Conservation (phyloP, 2,888 invertebrate species). For the Microplitis manilae region DNA sequence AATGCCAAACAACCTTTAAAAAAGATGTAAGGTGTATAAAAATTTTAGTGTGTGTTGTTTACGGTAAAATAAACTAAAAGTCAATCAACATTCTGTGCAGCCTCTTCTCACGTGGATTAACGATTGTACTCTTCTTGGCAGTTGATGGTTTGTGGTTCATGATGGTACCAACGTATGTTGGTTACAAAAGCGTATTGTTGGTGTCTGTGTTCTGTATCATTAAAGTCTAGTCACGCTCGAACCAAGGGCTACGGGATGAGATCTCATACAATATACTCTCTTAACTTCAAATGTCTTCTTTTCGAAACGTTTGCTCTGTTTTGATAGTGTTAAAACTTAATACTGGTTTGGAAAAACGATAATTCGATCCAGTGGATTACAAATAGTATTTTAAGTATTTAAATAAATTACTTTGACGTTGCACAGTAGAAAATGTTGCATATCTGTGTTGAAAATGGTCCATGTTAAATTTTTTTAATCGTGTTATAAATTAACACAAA, state of each 20-base stretch:
- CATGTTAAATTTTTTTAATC: too few relatives aligned
- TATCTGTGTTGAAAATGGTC: too few relatives aligned
- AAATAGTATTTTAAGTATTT: too few relatives aligned
- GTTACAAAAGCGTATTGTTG: conserved; percentile 33
- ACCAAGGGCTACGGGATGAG: conserved; percentile 36
- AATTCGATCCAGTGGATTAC: too few relatives aligned
- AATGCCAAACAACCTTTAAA: too few relatives aligned
- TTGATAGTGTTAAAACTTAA: background rate
- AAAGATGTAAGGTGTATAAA: background rate
- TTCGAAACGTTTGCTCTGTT: conserved; percentile 27
- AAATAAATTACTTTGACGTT: too few relatives aligned
- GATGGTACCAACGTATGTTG: conserved; percentile 31
- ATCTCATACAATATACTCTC: conserved; percentile 32
- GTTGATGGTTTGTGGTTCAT: conserved; percentile 11
- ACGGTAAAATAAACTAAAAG: conserved; percentile 22
- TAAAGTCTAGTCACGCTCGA: conserved; percentile 47
- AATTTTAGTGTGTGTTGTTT: background rate
- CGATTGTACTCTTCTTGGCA: conserved; percentile 39
- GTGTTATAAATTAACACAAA: too few relatives aligned
- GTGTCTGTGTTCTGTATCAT: conserved; percentile 27
- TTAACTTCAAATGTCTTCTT: conserved; percentile 26
- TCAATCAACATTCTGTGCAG: conserved; percentile 44
- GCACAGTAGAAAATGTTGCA: too few relatives aligned
- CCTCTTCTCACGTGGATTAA: conserved; percentile 44
- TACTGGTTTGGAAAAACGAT: background rate